These are phyloP conservation scores for Cheilosia soror DNA, from an alignment of 2,888 invertebrate species.

Conservation along the genomic window DNA sequence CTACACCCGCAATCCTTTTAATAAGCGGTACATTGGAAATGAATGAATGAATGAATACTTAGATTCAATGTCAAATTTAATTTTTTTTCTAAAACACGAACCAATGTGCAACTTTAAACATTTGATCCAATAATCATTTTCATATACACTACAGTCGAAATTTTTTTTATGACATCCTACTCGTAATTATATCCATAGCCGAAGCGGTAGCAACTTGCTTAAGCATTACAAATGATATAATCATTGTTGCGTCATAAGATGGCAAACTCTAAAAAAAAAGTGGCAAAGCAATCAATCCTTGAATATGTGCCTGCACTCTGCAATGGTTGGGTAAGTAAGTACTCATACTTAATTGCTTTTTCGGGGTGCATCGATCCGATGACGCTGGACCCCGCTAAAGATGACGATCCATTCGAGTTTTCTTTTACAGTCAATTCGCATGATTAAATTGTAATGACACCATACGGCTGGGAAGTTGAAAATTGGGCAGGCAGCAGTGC, in stretches of 20 bases:
- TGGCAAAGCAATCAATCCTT: conserved; percentile 21
- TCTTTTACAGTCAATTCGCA: conserved; percentile 20
- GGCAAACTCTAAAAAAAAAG: not conserved
- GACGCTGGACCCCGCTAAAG: not conserved
- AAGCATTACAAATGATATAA: not conserved
- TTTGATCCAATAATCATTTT: not conserved
- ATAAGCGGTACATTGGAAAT: too few species aligned
- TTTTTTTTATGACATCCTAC: not conserved
- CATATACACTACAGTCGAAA: not conserved
- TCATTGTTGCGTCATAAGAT: not conserved
- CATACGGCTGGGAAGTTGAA: conserved; percentile 35
- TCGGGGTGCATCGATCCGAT: conserved; percentile 16
- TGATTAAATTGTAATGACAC: conserved; percentile 55
- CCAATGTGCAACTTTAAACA: too few species aligned
- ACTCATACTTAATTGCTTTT: not conserved
- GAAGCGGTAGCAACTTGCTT: not conserved
- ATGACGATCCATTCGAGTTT: not conserved
- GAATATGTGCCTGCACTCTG: conserved; percentile 10
- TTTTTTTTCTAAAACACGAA: too few species aligned
- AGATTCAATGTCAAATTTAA: too few species aligned
- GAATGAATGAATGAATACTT: too few species aligned
- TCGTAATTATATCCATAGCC: not conserved
- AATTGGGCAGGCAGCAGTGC: conserved; percentile 48
- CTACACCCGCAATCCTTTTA: too few species aligned
- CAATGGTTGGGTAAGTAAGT: conserved; percentile 4